A percentile compares a stretch with the other conserved stretches of the same genome.
Conservation (phyloP, 2,888 invertebrate genomes). For the Lepidonotus clava region DNA sequence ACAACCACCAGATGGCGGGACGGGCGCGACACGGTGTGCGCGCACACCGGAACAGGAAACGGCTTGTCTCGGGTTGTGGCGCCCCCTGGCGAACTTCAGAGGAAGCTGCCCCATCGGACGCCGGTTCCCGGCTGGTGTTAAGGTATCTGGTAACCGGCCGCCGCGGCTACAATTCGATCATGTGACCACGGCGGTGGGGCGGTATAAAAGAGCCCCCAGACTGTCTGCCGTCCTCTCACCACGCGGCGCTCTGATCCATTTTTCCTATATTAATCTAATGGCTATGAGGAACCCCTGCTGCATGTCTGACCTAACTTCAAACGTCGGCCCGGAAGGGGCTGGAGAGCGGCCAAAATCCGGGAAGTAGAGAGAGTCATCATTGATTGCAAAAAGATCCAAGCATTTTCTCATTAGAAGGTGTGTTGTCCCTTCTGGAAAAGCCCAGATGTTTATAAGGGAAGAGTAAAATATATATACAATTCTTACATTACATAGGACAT, state of each 20-base stretch:
- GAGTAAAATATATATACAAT: too few species aligned
- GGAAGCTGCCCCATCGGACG: not conserved
- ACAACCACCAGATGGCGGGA: not conserved
- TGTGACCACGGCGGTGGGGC: not conserved
- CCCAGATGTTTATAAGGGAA: too few species aligned
- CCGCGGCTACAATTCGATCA: slow-evolving; percentile 12
- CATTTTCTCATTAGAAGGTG: too few species aligned
- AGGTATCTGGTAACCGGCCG: not conserved
- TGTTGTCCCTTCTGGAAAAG: too few species aligned
- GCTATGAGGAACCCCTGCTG: too few species aligned
- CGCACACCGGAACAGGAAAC: slow-evolving; percentile 20
- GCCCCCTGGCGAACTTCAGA: not conserved
- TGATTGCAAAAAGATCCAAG: too few species aligned
- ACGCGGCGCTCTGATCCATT: not conserved
- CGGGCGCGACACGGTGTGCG: not conserved
- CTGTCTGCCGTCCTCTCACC: not conserved
- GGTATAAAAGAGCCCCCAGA: not conserved
- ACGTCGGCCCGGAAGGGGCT: too few species aligned
- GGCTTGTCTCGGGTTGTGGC: not conserved
- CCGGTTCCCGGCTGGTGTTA: not conserved
- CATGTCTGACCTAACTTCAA: too few species aligned
- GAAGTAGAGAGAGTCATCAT: too few species aligned
- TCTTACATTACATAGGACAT: too few species aligned
- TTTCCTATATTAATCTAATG: too few species aligned
- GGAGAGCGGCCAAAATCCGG: too few species aligned